phyloP scores from a whole-genome alignment of 2,888 invertebrate species.

The Lomographa bimaculata region DNA sequence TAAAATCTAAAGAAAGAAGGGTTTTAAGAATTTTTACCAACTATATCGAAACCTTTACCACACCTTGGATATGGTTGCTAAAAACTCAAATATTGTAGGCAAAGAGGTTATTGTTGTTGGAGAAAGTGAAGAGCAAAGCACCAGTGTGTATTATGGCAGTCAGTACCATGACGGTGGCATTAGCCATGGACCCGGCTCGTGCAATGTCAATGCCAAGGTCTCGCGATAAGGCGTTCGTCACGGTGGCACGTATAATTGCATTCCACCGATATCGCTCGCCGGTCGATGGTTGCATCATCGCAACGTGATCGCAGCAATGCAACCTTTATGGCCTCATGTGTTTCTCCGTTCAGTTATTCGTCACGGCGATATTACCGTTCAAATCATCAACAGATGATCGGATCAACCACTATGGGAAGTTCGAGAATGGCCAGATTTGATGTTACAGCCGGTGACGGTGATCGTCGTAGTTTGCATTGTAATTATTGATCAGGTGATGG shows the following conservation, averaged over 20 bases:
- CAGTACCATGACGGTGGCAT: slow-evolving; percentile 28
- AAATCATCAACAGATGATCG: slow-evolving; percentile 29
- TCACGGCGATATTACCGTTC: slow-evolving; percentile 31
- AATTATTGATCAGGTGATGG: no score
- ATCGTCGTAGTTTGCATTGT: no score
- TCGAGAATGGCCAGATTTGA: not conserved
- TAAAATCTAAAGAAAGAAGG: no score
- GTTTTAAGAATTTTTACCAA: no score
- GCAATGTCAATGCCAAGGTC: slow-evolving; percentile 77
- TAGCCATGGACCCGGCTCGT: slow-evolving; percentile 26
- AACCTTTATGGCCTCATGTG: slow-evolving; percentile 33
- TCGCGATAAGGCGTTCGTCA: slow-evolving; percentile 69
- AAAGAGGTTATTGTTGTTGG: not conserved
- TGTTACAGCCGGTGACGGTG: no score
- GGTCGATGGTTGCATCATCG: slow-evolving; percentile 56
- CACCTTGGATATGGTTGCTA: no score
- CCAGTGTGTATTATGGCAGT: slow-evolving; percentile 17
- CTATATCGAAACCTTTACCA: no score
- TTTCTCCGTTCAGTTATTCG: slow-evolving; percentile 34
- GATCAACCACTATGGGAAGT: slow-evolving; percentile 22
- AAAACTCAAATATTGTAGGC: no score
- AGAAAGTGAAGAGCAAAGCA: slow-evolving; percentile 1
- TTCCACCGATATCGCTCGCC: slow-evolving; percentile 63
- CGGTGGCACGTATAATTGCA: slow-evolving; percentile 72
- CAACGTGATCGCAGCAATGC: slow-evolving; percentile 57